Percentiles rank a stretch among this genome's conserved stretches.
These are phyloP conservation scores for Pterocles burchelli DNA, from an alignment of 2,113 vertebrate species.

Conservation along the genomic window DNA sequence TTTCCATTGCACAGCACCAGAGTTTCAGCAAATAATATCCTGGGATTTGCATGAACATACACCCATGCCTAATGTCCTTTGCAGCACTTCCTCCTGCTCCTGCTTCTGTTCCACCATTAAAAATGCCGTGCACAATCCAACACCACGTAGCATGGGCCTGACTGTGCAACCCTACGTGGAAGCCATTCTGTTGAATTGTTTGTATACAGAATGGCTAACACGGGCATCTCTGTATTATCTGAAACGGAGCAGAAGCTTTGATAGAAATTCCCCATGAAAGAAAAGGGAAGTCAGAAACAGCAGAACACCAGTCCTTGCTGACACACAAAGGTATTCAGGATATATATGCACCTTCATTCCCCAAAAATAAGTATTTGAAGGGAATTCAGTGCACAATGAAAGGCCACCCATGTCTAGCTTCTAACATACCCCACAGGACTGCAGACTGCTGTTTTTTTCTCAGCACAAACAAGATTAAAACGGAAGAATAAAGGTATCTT, in stretches of 20 bases:
- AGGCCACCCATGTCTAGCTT: neutral
- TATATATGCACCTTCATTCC: neutral
- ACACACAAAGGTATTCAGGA: neutral
- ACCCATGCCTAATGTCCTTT: slow-evolving; percentile 1
- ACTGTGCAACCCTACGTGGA: neutral
- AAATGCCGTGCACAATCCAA: slow-evolving; percentile 52
- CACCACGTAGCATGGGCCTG: neutral
- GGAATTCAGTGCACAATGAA: neutral
- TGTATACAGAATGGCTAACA: neutral
- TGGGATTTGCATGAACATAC: slow-evolving; percentile 21
- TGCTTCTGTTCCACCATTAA: slow-evolving; percentile 53
- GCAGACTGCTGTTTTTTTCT: neutral
- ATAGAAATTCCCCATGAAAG: neutral
- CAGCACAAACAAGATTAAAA: slow-evolving; percentile 2
- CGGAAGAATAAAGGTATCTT: neutral
- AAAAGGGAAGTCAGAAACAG: neutral
- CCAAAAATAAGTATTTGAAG: neutral
- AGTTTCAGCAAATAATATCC: slow-evolving; percentile 29
- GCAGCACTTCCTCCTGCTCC: slow-evolving; percentile 19
- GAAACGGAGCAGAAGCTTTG: neutral
- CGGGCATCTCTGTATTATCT: neutral
- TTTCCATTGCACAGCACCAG: neutral
- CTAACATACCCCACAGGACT: neutral
- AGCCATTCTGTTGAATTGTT: neutral
- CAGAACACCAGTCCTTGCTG: neutral